These are phyloP conservation scores for Catocala nupta DNA, from an alignment of 2,888 invertebrate species.

Conservation along the genomic window DNA sequence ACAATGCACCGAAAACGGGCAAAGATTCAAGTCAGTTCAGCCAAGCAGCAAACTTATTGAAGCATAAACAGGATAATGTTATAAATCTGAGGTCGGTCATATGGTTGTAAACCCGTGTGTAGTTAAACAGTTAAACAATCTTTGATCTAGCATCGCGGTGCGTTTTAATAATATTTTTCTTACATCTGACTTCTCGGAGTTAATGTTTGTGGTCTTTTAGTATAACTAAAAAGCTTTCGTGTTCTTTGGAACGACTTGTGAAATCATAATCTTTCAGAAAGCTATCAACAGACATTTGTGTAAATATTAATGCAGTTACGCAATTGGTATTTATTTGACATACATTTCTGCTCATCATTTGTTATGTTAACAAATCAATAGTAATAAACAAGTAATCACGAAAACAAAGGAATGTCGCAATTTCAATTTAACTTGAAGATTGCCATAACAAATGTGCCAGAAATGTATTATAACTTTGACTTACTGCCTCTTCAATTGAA, in stretches of 20 bases:
- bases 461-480: slow-evolving; percentile 11
- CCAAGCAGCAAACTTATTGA: slow-evolving; percentile 70
- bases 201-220: slow-evolving; percentile 39
- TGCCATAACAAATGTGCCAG: not conserved
- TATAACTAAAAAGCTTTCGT: slow-evolving; percentile 12
- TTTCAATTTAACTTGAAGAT: slow-evolving; percentile 12
- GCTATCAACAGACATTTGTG: too few species aligned
- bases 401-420: slow-evolving; percentile 8
- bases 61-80: slow-evolving; percentile 72
- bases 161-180: slow-evolving; percentile 47
- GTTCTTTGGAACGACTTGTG: slow-evolving; percentile 14
- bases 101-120: slow-evolving; percentile 54
- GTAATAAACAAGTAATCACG: slow-evolving; percentile 8
- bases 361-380: not conserved
- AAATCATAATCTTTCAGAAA: not conserved
- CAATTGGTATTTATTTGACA: not conserved
- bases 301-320: not conserved
- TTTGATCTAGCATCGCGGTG: slow-evolving; percentile 56
- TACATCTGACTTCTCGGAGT: slow-evolving; percentile 24
- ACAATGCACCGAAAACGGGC: slow-evolving; percentile 57
- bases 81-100: slow-evolving; percentile 68
- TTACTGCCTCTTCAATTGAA: slow-evolving; percentile 10
- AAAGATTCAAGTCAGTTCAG: slow-evolving; percentile 67
- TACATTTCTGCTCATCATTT: not conserved
- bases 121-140: slow-evolving; percentile 56